phyloP scores from a whole-genome alignment of 2,113 vertebrate species.

The Chionis minor region DNA sequence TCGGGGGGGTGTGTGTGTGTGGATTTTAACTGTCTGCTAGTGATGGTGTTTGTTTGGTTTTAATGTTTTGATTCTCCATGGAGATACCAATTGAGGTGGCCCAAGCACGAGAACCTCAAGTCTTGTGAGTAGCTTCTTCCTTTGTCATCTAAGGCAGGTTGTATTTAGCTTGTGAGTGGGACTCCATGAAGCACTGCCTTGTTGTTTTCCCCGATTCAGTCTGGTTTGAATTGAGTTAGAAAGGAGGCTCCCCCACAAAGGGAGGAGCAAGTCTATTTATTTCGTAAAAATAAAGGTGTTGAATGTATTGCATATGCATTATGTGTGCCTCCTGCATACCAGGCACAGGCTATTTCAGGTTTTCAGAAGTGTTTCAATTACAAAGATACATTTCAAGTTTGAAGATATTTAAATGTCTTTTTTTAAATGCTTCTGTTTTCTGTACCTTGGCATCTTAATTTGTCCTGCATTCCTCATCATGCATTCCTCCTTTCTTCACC shows the following conservation, averaged over 20 bases:
- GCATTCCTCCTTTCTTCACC: not conserved
- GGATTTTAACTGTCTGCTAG: not conserved
- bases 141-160: not conserved
- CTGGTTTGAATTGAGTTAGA: not conserved
- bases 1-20: too few relatives aligned
- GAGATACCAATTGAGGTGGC: not conserved
- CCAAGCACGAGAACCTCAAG: not conserved
- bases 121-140: not conserved
- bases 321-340: not conserved
- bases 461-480: not conserved
- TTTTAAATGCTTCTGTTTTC: not conserved
- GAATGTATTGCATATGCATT: not conserved
- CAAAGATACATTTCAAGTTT: not conserved
- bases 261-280: not conserved
- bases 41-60: not conserved
- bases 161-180: not conserved
- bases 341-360: not conserved
- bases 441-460: not conserved
- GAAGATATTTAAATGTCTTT: not conserved
- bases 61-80: not conserved
- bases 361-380: not conserved
- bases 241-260: not conserved
- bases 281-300: constrained; percentile 12
- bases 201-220: not conserved
- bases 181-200: not conserved